These are phyloP conservation scores for Crotalus helleri DNA, from an alignment of 2,113 vertebrate species.

Conservation along the genomic window DNA sequence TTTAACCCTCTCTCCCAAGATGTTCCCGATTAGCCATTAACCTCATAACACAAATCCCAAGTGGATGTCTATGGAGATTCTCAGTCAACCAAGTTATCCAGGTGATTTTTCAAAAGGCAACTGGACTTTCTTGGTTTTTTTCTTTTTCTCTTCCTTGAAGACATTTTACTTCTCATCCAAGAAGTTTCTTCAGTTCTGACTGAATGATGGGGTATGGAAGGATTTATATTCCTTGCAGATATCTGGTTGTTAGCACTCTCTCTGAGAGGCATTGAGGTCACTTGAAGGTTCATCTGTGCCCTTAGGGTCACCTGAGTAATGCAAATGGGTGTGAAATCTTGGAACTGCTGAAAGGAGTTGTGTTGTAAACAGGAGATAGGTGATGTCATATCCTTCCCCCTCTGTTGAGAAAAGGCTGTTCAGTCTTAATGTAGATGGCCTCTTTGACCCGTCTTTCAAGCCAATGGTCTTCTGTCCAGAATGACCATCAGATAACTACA, in stretches of 20 bases:
- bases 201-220: neutral
- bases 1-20: neutral
- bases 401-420: neutral
- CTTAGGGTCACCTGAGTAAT: neutral
- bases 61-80: neutral
- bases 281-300: neutral
- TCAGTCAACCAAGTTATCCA: neutral
- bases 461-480: neutral
- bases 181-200: neutral
- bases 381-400: neutral
- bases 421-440: neutral
- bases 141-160: neutral
- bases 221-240: neutral
- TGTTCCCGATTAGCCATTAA: neutral
- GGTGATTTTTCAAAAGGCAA: neutral
- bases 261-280: neutral
- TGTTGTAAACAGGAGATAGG: neutral
- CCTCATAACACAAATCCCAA: neutral
- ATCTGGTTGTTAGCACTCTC: neutral
- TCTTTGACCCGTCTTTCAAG: neutral
- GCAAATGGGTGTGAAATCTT: neutral
- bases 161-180: neutral
- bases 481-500: no score
- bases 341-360: neutral
- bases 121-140: neutral